Percentiles rank a stretch among this genome's conserved stretches.
Evolutionary conservation across 2,888 invertebrate genomes (phyloP).

Genomic region (Phorcus lineatus): DNA sequence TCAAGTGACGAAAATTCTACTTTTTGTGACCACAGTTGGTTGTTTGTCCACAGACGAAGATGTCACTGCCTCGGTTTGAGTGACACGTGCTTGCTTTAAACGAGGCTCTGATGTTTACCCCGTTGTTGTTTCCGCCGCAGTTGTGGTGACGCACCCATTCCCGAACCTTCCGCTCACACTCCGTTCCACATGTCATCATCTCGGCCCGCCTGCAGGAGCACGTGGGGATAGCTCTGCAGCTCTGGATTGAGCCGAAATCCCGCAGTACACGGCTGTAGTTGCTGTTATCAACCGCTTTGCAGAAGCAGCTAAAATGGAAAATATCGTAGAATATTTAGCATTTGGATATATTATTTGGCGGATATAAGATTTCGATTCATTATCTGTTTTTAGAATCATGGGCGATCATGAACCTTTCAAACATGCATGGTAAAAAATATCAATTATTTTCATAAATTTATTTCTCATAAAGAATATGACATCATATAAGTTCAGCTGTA

Average conservation of each 20-base stretch:
- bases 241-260: conserved; percentile 11
- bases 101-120: not conserved
- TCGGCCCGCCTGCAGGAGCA: not conserved
- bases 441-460: too few species aligned
- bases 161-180: not conserved
- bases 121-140: not conserved
- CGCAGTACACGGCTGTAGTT: not conserved
- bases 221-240: not conserved
- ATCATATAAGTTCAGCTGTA: too few species aligned
- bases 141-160: not conserved
- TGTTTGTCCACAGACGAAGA: not conserved
- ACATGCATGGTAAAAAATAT: too few species aligned
- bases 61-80: not conserved
- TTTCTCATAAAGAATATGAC: too few species aligned
- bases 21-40: not conserved
- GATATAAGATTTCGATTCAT: too few species aligned
- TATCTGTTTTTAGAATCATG: too few species aligned
- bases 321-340: not conserved
- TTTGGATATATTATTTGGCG: too few species aligned
- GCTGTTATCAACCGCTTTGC: not conserved
- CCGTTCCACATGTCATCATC: not conserved
- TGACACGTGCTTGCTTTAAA: conserved; percentile 2
- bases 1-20: too few species aligned
- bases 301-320: not conserved
- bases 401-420: too few species aligned